Base-by-base conservation (phyloP, 2,797 vertebrate species). In the Hybognathus amarus region DNA sequence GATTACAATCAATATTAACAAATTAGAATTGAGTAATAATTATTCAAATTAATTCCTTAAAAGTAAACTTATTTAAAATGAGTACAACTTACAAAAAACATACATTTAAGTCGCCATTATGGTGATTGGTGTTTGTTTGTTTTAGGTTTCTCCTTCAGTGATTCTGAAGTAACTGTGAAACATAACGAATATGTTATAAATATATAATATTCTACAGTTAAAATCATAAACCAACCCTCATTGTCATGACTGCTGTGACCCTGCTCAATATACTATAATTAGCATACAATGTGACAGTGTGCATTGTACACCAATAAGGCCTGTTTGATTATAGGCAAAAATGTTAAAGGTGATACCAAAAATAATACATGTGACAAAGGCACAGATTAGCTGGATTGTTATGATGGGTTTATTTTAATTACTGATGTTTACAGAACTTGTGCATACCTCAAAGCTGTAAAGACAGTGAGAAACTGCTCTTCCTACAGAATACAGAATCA, bases 401-500 rank as follows among this genome's bases (percentile, higher is more conserved):
- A 63, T 86, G 71, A 50, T 83, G 70, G 70, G 69, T 92, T 87
- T 87, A 90, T 90, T 90, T 91, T 90, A 82, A 92, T 87, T 61
- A 80, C 80, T 86, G 42, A 79, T 82, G 85, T 85, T 87, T 86
- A 89, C 86, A 84, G 87, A 88, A 87, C 79, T 71, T 59, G 69
- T 80, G 85, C 22, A 7, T 81, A 90, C 83, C 87, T 90, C 85
- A 75, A 52, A 89, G 88, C 85, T 85, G 74, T 75, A 74, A 80
- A 77, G 45, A 66, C 71, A 22, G 54, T 7, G 70, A 83, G 80
- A 70, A 80, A 73, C 36, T 6, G 33, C 38, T 40, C 77, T 78
- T n/a, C 52, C 87, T 80, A 78, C 17, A 70, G 77, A 59, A 68
- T 27, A 83, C 75, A 33, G 30, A 33, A 33, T 73, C 3, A 5